Evolutionary conservation across 2,888 invertebrate species (phyloP).

Genomic region (Drosophila pegasa): DNA sequence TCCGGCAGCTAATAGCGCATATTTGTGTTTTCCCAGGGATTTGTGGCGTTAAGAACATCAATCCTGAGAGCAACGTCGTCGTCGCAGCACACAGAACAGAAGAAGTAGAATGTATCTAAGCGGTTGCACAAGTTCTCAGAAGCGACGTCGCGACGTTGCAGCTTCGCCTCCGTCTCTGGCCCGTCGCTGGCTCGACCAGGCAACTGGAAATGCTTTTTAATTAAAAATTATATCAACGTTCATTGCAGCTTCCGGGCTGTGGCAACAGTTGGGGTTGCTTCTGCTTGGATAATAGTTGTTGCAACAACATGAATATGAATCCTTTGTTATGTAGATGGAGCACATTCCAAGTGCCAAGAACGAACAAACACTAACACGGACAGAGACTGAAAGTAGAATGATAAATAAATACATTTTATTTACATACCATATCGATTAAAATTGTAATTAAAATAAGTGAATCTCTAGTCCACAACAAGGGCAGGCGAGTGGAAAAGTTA

Average conservation of each 20-base stretch:
- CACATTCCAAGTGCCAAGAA: conserved; percentile 37
- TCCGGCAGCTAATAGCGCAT: conserved; percentile 13
- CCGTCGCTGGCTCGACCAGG: conserved; percentile 16
- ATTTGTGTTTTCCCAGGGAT: conserved; percentile 30
- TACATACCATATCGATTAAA: conserved; percentile 10
- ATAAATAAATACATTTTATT: conserved; percentile 27
- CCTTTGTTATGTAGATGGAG: conserved; percentile 34
- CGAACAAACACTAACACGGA: conserved; percentile 8
- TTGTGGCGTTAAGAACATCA: conserved; percentile 59
- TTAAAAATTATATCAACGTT: conserved; percentile 75
- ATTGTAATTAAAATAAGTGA: conserved; percentile 23
- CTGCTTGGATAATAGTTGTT: conserved; percentile 48
- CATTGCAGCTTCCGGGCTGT: conserved; percentile 49
- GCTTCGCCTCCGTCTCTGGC: conserved; percentile 2
- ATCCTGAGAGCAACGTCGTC: conserved; percentile 24
- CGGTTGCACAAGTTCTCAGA: conserved; percentile 55
- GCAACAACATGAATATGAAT: conserved; percentile 31
- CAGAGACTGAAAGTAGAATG: background rate
- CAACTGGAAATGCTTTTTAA: conserved; percentile 70
- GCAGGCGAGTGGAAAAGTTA: background rate
- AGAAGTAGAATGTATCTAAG: conserved; percentile 50
- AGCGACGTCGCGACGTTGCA: conserved; percentile 16
- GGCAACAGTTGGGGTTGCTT: conserved; percentile 41
- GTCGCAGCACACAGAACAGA: conserved; percentile 5
- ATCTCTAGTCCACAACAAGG: background rate